These are phyloP conservation scores for Zele albiditarsus DNA, from an alignment of 2,888 invertebrate genomes.

Conservation along the genomic window DNA sequence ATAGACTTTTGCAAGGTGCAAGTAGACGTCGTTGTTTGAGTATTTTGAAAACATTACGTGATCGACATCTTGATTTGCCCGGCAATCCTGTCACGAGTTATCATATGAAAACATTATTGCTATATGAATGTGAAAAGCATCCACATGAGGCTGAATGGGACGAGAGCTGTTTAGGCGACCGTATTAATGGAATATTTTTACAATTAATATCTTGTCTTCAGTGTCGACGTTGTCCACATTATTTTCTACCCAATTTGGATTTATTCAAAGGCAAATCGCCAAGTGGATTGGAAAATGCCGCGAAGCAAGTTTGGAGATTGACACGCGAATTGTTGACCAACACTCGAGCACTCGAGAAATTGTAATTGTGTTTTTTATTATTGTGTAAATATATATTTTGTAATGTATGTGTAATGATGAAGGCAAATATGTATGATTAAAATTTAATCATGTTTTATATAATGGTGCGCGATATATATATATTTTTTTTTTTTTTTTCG, in stretches of 20 bases:
- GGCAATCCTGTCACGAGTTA: conserved; percentile 93
- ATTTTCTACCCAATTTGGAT: conserved; percentile 94
- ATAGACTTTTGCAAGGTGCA: conserved; percentile 88
- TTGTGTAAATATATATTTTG: not conserved
- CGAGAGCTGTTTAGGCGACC: conserved; percentile 90
- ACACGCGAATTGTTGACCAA: conserved; percentile 93
- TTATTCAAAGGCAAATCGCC: conserved; percentile 94
- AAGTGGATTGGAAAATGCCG: conserved; percentile 91
- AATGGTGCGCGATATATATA: not conserved
- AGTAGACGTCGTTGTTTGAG: conserved; percentile 90
- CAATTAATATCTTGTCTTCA: conserved; percentile 97
- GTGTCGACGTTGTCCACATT: conserved; percentile 94
- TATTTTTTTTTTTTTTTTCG: not conserved
- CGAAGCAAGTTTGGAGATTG: conserved; percentile 94
- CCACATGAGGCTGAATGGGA: conserved; percentile 96
- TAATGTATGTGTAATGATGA: not conserved
- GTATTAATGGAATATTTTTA: conserved; percentile 93
- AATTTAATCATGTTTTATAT: not conserved
- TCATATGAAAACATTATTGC: conserved; percentile 90
- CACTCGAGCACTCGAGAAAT: conserved; percentile 90
- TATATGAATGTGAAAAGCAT: conserved; percentile 98
- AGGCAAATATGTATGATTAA: not conserved
- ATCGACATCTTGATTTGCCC: conserved; percentile 90
- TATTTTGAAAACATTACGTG: conserved; percentile 90
- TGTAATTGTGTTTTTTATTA: conserved; percentile 75